These are phyloP conservation scores for Volucella zonaria DNA, from an alignment of 2,888 invertebrate genomes.

Conservation along the genomic window DNA sequence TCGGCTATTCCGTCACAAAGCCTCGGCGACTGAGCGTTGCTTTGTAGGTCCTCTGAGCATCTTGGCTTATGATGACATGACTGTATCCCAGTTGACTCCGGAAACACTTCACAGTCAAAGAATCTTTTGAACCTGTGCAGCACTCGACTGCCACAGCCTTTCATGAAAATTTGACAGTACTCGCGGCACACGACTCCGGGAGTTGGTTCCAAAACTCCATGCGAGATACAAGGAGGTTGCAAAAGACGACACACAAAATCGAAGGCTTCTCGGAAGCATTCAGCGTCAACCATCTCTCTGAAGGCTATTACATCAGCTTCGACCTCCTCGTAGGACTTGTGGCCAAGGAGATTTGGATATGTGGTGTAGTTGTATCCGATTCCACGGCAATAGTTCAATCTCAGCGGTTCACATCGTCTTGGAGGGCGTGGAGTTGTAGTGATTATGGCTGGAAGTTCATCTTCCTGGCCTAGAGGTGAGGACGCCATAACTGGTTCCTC, in stretches of 20 bases:
- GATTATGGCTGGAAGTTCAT: conserved; percentile 81
- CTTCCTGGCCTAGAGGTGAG: conserved; percentile 80
- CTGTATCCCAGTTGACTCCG: conserved; percentile 89
- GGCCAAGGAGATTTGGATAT: conserved; percentile 90
- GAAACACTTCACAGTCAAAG: conserved; percentile 91
- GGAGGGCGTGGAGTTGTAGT: conserved; percentile 84
- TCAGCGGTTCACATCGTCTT: conserved; percentile 87
- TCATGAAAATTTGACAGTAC: conserved; percentile 93
- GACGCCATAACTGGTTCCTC: conserved; percentile 82
- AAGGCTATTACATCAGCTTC: conserved; percentile 90
- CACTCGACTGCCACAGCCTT: conserved; percentile 90
- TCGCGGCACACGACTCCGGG: conserved; percentile 86
- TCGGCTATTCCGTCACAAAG: conserved; percentile 94
- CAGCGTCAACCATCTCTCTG: conserved; percentile 93
- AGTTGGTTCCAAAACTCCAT: conserved; percentile 84
- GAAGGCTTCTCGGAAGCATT: conserved; percentile 93
- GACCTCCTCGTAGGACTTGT: conserved; percentile 85
- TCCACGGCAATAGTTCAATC: conserved; percentile 87
- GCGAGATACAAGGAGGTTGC: conserved; percentile 90
- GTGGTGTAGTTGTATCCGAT: conserved; percentile 91
- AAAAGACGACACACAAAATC: conserved; percentile 94
- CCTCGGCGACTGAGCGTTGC: conserved; percentile 89
- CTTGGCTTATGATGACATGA: conserved; percentile 91
- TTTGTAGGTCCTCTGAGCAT: conserved; percentile 90
- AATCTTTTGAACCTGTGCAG: conserved; percentile 87